A percentile compares a stretch with the other conserved stretches of the same genome.
Conservation (phyloP, 2,888 invertebrate genomes). For the Elmis aenea region DNA sequence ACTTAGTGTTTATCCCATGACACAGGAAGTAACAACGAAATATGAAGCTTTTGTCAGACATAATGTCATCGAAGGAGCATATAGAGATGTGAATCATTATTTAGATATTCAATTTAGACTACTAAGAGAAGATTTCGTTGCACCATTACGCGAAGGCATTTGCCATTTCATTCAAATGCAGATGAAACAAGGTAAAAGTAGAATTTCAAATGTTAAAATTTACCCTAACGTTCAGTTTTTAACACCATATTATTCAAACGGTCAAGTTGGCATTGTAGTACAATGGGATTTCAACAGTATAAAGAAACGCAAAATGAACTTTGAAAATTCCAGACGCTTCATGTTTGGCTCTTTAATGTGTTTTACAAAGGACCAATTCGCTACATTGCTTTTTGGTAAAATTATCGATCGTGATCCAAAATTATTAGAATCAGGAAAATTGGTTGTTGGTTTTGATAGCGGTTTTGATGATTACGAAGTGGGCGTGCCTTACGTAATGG, state of each 20-base stretch:
- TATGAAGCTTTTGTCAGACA: slow-evolving; percentile 49
- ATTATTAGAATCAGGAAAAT: slow-evolving; percentile 50
- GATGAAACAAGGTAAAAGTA: slow-evolving; percentile 11
- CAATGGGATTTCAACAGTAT: slow-evolving; percentile 25
- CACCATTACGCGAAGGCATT: slow-evolving; percentile 66
- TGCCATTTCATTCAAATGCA: slow-evolving; percentile 16
- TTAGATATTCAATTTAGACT: slow-evolving; percentile 74
- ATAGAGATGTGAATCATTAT: slow-evolving; percentile 63
- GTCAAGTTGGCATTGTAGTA: slow-evolving; percentile 46
- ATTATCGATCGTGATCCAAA: slow-evolving; percentile 56
- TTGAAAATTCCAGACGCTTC: slow-evolving; percentile 55
- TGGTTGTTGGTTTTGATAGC: slow-evolving; percentile 11
- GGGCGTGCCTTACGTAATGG: slow-evolving; percentile 53
- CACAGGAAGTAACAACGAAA: slow-evolving; percentile 40
- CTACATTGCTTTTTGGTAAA: slow-evolving; percentile 63
- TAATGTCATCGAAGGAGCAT: slow-evolving; percentile 59
- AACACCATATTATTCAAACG: slow-evolving; percentile 44
- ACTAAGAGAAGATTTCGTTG: slow-evolving; percentile 73
- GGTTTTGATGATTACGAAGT: slow-evolving; percentile 28
- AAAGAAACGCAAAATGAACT: slow-evolving; percentile 40
- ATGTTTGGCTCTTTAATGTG: slow-evolving; percentile 70
- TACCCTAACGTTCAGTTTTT: slow-evolving; percentile 49
- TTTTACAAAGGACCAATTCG: slow-evolving; percentile 65
- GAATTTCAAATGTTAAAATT: slow-evolving; percentile 38
- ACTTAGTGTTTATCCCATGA: slow-evolving; percentile 51